phyloP scores from a whole-genome alignment of 2,113 vertebrate species.

The Pelecanoides urinatrix region DNA sequence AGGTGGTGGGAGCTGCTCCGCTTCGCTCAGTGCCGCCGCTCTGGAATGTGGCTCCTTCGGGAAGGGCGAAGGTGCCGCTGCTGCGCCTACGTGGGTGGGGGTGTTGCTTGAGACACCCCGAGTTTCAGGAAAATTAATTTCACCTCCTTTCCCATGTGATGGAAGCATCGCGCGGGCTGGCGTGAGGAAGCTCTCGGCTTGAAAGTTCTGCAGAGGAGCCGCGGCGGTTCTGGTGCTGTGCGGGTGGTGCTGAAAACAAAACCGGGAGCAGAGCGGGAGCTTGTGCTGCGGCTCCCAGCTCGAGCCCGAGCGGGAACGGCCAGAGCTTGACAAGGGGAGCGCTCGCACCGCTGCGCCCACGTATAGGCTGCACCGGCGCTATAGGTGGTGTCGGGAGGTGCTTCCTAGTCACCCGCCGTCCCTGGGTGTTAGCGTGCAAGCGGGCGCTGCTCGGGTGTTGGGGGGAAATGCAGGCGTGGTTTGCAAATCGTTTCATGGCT shows the following conservation, averaged over 20 bases:
- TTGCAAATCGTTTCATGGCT: neutral
- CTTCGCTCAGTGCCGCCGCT: neutral
- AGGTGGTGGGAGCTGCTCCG: neutral
- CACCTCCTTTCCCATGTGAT: too few species aligned
- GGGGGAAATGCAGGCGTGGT: too few species aligned
- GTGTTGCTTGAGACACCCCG: neutral
- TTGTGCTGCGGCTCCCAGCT: neutral
- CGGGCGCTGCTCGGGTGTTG: rapidly evolving
- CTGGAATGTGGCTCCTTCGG: neutral
- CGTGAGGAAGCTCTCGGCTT: neutral
- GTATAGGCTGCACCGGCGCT: neutral
- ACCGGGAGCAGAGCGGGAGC: neutral
- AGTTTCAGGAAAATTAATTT: neutral
- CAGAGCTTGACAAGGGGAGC: neutral
- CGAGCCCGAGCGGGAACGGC: neutral
- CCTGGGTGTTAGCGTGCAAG: rapidly evolving
- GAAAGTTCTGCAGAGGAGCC: neutral
- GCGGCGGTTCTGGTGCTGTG: neutral
- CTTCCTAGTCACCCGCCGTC: rapidly evolving
- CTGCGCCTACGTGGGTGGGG: neutral
- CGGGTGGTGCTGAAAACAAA: neutral
- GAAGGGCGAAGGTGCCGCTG: neutral
- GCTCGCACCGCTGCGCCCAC: rapidly evolving
- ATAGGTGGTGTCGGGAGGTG: rapidly evolving
- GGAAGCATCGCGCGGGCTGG: neutral